Evolutionary conservation across 2,888 invertebrate genomes (phyloP).

Genomic region (Marasmarcha lunaedactyla): DNA sequence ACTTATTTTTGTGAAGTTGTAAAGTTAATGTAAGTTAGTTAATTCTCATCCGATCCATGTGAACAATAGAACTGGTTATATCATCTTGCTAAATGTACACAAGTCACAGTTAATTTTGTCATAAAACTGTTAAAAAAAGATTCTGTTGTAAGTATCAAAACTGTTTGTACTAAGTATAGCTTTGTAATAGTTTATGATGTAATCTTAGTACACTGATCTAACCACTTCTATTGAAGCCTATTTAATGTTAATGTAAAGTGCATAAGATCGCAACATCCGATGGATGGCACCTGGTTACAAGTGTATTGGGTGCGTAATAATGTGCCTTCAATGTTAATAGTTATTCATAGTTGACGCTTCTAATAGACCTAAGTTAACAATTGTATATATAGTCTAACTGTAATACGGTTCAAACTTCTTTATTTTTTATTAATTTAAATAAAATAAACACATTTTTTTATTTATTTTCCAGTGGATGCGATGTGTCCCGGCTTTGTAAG

Average conservation of each 20-base stretch:
- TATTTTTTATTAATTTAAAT: constrained; percentile 63
- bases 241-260: too few species aligned
- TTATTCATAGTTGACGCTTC: constrained; percentile 67
- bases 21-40: constrained; percentile 6
- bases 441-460: constrained; percentile 39
- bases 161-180: too few species aligned
- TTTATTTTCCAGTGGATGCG: constrained; percentile 51
- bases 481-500: constrained; percentile 17
- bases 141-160: too few species aligned
- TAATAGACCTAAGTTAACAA: constrained; percentile 56
- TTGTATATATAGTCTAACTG: constrained; percentile 61
- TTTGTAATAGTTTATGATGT: too few species aligned
- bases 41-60: not conserved
- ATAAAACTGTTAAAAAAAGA: too few species aligned
- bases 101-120: too few species aligned
- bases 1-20: constrained; percentile 29
- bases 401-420: constrained; percentile 50
- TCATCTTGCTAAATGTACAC: too few species aligned
- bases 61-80: not conserved
- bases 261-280: too few species aligned
- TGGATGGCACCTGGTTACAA: too few species aligned
- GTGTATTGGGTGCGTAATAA: constrained; percentile 53
- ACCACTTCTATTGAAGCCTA: too few species aligned
- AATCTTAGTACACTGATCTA: too few species aligned
- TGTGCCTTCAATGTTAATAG: constrained; percentile 70